phyloP scores from a whole-genome alignment of 1,140 invertebrate species.

The Bombus fervidus region DNA sequence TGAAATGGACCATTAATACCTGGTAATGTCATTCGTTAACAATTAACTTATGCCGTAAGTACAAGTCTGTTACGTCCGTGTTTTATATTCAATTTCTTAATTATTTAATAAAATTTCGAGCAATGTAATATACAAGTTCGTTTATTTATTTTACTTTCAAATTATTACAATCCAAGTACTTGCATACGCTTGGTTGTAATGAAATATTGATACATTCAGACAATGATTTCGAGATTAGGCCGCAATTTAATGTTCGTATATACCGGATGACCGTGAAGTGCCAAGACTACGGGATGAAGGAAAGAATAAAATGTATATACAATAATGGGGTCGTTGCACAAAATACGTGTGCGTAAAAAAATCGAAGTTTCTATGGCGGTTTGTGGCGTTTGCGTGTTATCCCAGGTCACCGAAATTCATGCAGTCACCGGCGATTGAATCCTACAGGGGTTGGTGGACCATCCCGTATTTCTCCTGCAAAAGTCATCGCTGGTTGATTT shows the following conservation, averaged over 20 bases:
- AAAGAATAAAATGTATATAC: neutral
- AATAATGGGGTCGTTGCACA: constrained; percentile 52
- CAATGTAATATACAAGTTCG: too few relatives aligned
- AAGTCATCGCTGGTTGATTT: constrained; percentile 88
- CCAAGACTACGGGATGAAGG: constrained; percentile 25
- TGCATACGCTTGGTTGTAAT: neutral
- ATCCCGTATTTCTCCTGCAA: constrained; percentile 91
- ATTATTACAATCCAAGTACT: neutral
- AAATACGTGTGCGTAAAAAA: constrained; percentile 52
- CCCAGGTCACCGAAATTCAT: constrained; percentile 88
- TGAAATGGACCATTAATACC: too few relatives aligned
- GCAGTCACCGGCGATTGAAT: constrained; percentile 85
- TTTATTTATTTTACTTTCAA: neutral
- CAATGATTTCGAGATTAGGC: neutral
- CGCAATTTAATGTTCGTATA: constrained; percentile 12
- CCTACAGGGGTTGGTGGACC: constrained; percentile 90
- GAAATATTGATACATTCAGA: constrained; percentile 13
- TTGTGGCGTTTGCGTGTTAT: constrained; percentile 72
- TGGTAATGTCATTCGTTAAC: too few relatives aligned
- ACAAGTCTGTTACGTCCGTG: too few relatives aligned
- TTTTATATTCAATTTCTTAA: too few relatives aligned
- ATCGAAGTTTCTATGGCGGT: constrained; percentile 72
- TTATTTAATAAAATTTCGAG: too few relatives aligned
- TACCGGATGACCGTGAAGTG: constrained; percentile 68
- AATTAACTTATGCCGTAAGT: too few relatives aligned